Evolutionary conservation across 2,113 vertebrate species (phyloP), one percentile per base, ranked within the genome.

Genomic region (Cryptomyrus ogoouensis): DNA sequence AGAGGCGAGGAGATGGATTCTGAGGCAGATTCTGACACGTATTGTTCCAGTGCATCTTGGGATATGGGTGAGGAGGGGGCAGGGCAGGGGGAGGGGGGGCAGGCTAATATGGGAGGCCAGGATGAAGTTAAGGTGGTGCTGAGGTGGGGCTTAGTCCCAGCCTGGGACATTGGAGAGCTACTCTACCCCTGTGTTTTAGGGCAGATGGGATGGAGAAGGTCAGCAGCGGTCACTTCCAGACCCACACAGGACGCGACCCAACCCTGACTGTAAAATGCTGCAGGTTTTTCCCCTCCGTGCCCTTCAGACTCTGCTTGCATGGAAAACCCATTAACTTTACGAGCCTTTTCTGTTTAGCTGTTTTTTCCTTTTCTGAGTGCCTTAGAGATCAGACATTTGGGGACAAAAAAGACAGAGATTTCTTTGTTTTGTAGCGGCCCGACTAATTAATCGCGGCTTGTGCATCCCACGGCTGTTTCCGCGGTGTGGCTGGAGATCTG

Each of bases 341-440:
- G 19, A 88, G 52, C 47, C 50, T 90, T 87, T 62, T 31, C 88
- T 27, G 50, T 77, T 85, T 62, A 44, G 31, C 19, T 89, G 10
- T 53, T 90, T 88, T 91, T 91, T 89, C 52, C 62, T 39, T 35
- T 70, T 66, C 8, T 91, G 5, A 19, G 27, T 89, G 74, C 83
- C 31, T 52, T 90, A 53, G 88, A n/a, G 52, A n/a, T 85, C 52
- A 47, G 21, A 62, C 46, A 83, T 50, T 86, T 84, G 85, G 62
- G n/a, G 62, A 27, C 24, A 70, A 31, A 89, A 89, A 91, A 88
- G 91, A 91, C 52, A 89, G 87, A 56, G 70, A 90, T 90, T 90
- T 92, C 89, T 91, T 91, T 93, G 84, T 93, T 91, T 92, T 92
- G 58, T 91, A 91, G 92, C 90, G 92, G 58, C 90, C 88, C 62